Conservation (phyloP, 2,888 invertebrate species). For the Plutella xylostella region DNA sequence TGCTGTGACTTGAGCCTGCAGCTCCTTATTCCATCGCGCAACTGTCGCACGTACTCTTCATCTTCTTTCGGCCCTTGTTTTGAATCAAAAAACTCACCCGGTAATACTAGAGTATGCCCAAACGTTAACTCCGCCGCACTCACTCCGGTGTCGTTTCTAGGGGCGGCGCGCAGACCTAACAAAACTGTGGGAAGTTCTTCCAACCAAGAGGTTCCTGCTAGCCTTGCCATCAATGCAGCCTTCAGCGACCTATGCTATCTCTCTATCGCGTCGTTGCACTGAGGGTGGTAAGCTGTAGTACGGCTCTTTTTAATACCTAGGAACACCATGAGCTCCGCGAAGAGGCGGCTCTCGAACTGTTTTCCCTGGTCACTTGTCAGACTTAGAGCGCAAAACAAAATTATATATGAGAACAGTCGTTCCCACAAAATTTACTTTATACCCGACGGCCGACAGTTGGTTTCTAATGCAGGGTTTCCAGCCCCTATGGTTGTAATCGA, state of each 20-base stretch:
- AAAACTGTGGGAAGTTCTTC: constrained; percentile 24
- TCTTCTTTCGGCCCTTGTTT: neutral
- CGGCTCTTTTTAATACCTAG: constrained; percentile 16
- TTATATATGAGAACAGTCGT: too few species aligned
- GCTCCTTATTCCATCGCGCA: neutral
- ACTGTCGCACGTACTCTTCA: neutral
- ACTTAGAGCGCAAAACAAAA: constrained; percentile 15
- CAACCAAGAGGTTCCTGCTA: constrained; percentile 14
- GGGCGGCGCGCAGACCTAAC: constrained; percentile 23
- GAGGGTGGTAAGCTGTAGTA: constrained; percentile 19
- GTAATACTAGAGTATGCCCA: constrained; percentile 21
- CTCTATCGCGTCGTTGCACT: constrained; percentile 17
- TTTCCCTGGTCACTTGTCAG: constrained; percentile 18
- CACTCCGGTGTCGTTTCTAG: constrained; percentile 17
- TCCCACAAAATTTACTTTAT: too few species aligned
- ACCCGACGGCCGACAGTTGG: too few species aligned
- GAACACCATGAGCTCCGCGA: constrained; percentile 11
- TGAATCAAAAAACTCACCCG: constrained; percentile 20
- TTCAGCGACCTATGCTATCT: constrained; percentile 22
- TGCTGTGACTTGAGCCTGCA: neutral
- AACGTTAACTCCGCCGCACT: constrained; percentile 23
- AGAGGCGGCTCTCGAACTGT: constrained; percentile 17
- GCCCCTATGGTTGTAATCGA: too few species aligned
- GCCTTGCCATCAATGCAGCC: constrained; percentile 15
- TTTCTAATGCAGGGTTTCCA: too few species aligned